Base-by-base conservation (phyloP, 2,888 invertebrate species). In the Cabera pusaria region DNA sequence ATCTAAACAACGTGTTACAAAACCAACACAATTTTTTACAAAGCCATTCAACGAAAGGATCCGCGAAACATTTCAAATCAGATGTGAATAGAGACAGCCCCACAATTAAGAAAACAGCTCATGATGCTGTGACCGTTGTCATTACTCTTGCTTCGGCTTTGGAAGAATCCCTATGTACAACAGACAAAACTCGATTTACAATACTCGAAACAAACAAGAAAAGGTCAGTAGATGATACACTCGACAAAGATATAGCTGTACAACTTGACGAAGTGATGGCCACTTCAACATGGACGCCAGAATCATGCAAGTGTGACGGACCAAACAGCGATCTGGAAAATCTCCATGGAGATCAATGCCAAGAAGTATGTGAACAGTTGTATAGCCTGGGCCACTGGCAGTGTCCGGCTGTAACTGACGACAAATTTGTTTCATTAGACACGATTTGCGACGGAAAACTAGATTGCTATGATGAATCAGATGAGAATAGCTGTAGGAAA, bases 401-500 rank as follows among this genome's bases (percentile, higher is more conserved):
- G n/a, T 87, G 87, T 45, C 49, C 61, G 25, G 64, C 80, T 3
- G 37, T 73, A 2, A 60, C 56, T 16, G 62, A 59, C 0, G 49
- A 53, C 1, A 49, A 49, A 6, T 59, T 57, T 23, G 56, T 86
- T 3, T 28, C 71, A 1, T 26, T 86, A 6, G 64, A 75, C 47
- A 44, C 53, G 1, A 24, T 86, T 19, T 86, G 87, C 46, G 84
- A 87, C 41, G 86, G 87, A 0, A 85, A 82, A 72, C 43, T 72
- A 6, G 87, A 87, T 40, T 87, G 87, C 48, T 67, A 56, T 31
- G 82, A 85, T 51, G 74, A 80, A 56, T 61, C 67, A 12, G 87
- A 87, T 52, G 87, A 87, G 58, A 51, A 14, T 10, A 60, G 37
- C 22, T 87, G 87, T 47, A 46, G 47, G n/a, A 29, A 31, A 46